Percentiles rank a stretch among this genome's conserved stretches.
These are phyloP conservation scores for Maniola jurtina DNA, from an alignment of 1,140 invertebrate species.

Conservation along the genomic window DNA sequence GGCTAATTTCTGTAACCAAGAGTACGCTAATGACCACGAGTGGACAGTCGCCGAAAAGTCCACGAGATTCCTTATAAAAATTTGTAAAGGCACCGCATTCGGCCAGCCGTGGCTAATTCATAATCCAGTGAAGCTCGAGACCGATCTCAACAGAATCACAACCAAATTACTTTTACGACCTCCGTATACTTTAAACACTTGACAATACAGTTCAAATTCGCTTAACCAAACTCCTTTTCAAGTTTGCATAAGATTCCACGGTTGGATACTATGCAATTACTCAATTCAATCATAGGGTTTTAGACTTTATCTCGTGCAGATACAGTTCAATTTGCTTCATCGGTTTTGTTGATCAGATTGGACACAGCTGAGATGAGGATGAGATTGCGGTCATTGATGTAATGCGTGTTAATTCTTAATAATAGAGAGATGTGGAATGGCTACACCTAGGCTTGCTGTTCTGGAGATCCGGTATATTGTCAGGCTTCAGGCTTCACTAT, in stretches of 20 bases:
- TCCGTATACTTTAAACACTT: background rate
- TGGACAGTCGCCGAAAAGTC: background rate
- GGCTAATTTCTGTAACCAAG: too few species aligned
- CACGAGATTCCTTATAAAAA: background rate
- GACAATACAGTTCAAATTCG: conserved; percentile 22
- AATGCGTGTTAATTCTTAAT: conserved; percentile 42
- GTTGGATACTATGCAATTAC: conserved; percentile 24
- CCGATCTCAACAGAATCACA: conserved; percentile 19
- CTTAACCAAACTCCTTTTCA: background rate
- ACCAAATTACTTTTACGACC: conserved; percentile 9
- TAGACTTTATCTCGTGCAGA: conserved; percentile 20
- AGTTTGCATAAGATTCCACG: conserved; percentile 4
- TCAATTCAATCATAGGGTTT: conserved; percentile 12
- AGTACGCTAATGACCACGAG: too few species aligned
- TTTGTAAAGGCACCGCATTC: conserved; percentile 13
- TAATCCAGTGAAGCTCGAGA: conserved; percentile 38
- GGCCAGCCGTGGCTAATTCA: conserved; percentile 39
- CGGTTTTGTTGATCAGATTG: conserved; percentile 3
- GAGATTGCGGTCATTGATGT: conserved; percentile 29
- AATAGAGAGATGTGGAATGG: conserved; percentile 25
- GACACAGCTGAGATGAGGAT: conserved; percentile 12
- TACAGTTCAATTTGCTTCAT: conserved; percentile 20
- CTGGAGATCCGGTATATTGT: background rate
- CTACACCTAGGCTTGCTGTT: background rate
- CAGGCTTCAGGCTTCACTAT: too few species aligned